phyloP scores from a whole-genome alignment of 2,888 invertebrate species.

The Microchrysa polita region DNA sequence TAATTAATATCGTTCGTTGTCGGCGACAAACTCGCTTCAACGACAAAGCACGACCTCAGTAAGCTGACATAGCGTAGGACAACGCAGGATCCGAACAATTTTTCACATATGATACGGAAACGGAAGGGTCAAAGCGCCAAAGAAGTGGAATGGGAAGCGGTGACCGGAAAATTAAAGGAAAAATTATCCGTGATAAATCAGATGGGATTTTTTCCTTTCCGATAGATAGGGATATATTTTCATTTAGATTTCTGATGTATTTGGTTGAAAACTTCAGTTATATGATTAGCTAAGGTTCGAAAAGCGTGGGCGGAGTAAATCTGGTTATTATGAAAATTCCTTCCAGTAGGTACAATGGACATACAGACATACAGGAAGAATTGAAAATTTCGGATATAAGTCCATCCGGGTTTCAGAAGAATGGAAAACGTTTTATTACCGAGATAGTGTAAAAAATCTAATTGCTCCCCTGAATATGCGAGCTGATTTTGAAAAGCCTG shows the following conservation, averaged over 20 bases:
- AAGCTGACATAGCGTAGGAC: background rate
- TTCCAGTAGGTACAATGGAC: too few species aligned
- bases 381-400: too few species aligned
- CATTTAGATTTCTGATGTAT: background rate
- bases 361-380: too few species aligned
- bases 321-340: conserved; percentile 15
- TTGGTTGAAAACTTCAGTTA: background rate
- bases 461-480: too few species aligned
- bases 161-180: conserved; percentile 24
- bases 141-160: conserved; percentile 15
- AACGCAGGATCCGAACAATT: conserved; percentile 34
- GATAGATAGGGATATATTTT: background rate
- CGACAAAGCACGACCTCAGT: background rate
- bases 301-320: conserved; percentile 4
- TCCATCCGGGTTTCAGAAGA: too few species aligned
- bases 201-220: background rate
- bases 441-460: too few species aligned
- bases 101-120: conserved; percentile 39
- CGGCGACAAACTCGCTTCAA: conserved; percentile 5
- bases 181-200: conserved; percentile 13
- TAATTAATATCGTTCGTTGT: conserved; percentile 15
- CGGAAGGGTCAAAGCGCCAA: conserved; percentile 32
- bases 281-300: conserved; percentile 7
- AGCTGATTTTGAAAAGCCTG: too few species aligned
- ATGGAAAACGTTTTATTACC: too few species aligned